These are phyloP conservation scores for Nautilus pompilius DNA, from an alignment of 1,140 invertebrate genomes.

Conservation along the genomic window DNA sequence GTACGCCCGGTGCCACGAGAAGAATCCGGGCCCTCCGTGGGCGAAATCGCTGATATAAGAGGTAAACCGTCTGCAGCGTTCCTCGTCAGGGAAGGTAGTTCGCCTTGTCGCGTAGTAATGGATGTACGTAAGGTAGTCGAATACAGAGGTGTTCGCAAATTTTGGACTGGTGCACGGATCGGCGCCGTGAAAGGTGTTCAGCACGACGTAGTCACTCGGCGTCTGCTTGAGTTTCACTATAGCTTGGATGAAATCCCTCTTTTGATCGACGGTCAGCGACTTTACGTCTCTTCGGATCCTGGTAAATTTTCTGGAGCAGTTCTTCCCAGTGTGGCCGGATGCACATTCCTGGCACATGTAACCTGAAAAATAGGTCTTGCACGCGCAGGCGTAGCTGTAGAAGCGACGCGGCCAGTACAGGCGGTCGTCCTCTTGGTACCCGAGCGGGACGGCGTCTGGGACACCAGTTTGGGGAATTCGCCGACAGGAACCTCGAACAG, in stretches of 20 bases:
- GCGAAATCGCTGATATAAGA: slow-evolving; percentile 10
- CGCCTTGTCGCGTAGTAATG: background rate
- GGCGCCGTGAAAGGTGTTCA: background rate
- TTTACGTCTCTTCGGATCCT: slow-evolving; percentile 50
- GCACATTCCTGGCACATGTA: background rate
- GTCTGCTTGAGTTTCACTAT: background rate
- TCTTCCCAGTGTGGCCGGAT: background rate
- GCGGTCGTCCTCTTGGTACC: background rate
- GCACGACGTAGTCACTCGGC: background rate
- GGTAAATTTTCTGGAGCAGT: background rate
- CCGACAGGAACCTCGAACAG: background rate
- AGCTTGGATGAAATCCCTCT: slow-evolving; percentile 27
- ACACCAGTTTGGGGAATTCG: background rate
- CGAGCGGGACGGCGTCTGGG: background rate
- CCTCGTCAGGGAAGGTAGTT: background rate
- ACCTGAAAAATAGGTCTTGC: background rate
- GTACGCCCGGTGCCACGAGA: slow-evolving; percentile 40
- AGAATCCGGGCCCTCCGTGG: slow-evolving; percentile 38
- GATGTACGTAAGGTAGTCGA: background rate
- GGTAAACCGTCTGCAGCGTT: background rate
- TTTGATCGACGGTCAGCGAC: slow-evolving; percentile 46
- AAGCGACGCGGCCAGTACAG: background rate
- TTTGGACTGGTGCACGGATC: background rate
- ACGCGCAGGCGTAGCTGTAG: background rate
- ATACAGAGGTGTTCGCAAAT: background rate